Conservation (phyloP, 2,888 invertebrate species). For the Stenichneumon culpator region DNA sequence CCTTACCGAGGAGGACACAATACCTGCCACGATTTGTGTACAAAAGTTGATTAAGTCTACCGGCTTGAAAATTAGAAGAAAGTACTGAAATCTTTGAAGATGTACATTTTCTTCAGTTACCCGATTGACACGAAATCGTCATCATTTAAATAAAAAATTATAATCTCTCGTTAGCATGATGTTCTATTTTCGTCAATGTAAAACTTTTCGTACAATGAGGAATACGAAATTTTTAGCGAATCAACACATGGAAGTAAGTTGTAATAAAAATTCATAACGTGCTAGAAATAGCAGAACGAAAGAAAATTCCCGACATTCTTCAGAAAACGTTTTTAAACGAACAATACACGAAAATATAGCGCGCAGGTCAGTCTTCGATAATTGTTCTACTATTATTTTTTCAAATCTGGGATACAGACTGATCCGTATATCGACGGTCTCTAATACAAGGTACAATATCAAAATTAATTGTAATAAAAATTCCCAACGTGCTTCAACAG, state of each 20-base stretch:
- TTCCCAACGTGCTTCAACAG: background rate
- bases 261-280: background rate
- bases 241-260: background rate
- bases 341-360: background rate
- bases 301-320: background rate
- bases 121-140: background rate
- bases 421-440: background rate
- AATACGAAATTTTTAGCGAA: background rate
- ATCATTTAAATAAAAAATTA: background rate
- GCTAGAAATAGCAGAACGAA: background rate
- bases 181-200: background rate
- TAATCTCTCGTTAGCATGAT: background rate
- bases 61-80: background rate
- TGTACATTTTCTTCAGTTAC: background rate
- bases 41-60: slow-evolving; percentile 3
- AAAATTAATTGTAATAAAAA: background rate
- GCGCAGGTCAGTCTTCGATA: background rate
- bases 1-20: background rate
- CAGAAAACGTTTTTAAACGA: background rate
- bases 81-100: background rate
- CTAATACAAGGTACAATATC: no score
- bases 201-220: background rate
- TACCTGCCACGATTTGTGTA: slow-evolving; percentile 23
- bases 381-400: background rate
- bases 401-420: background rate